phyloP scores from a whole-genome alignment of 2,113 vertebrate genomes.

The Rhombomys opimus region DNA sequence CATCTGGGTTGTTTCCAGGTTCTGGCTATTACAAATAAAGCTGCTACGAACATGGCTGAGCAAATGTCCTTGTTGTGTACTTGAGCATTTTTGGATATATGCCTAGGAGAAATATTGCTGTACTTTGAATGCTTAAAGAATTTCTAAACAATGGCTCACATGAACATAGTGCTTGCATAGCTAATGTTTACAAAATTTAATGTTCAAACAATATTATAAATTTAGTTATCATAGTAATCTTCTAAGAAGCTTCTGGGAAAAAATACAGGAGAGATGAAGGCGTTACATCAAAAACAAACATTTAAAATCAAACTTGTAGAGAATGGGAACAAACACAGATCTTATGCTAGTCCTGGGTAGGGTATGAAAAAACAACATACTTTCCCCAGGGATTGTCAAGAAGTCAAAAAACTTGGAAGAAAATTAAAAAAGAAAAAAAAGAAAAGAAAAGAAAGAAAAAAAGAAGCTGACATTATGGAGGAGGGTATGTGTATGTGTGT shows the following conservation, averaged over 20 bases:
- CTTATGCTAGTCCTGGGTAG: background rate
- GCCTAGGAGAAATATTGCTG: background rate
- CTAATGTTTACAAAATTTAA: constrained; percentile 13
- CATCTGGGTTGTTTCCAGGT: too few relatives aligned
- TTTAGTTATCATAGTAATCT: background rate
- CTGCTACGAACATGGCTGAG: too few relatives aligned
- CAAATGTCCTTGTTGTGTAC: too few relatives aligned
- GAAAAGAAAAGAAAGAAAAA: background rate
- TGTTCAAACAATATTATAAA: background rate
- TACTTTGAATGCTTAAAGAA: background rate
- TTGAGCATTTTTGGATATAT: too few relatives aligned
- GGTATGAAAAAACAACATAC: background rate
- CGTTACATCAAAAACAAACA: background rate
- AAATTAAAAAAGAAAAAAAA: background rate
- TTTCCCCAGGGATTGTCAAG: background rate
- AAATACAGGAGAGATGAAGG: background rate
- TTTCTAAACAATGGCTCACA: background rate
- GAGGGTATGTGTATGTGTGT: background rate
- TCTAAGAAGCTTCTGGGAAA: background rate
- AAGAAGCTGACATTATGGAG: background rate
- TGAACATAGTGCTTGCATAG: background rate
- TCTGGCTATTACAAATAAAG: too few relatives aligned
- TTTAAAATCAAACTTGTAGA: background rate
- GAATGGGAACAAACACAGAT: background rate
- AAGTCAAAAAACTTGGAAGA: background rate